Base-by-base conservation (phyloP, 2,888 invertebrate genomes). In the Halictus ligatus region DNA sequence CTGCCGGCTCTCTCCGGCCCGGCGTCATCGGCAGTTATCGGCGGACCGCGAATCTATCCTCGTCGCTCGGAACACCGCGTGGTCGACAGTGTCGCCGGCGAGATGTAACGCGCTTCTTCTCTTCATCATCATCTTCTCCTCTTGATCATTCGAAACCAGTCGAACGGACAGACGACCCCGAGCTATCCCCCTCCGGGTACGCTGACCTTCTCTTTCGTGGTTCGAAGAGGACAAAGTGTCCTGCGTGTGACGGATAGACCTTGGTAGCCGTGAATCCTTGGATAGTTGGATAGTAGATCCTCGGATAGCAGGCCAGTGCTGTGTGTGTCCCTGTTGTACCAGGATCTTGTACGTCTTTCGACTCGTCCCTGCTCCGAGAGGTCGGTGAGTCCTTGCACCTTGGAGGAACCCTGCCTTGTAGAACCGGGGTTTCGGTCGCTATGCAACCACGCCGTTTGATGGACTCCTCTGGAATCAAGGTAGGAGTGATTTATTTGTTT, bases 21-120 rank as follows among this genome's bases (percentile, higher is more conserved):
- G 82, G 89, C 89, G 88, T 87, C 91, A 74, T 88, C 92, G 93
- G 91, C 92, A 93, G 94, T 94, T 92, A 93, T 93, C 93, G 93
- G 93, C 91, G 91, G 92, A 91, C 93, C 93, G 90, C 88, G 88
- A 81, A 89, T 80, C 77, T 72, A 76, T 77, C 77, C 83, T 80
- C 91, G 89, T 89, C 86, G 82, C 25, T 72, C 54, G 79, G 80
- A 60, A 29, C n/a, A 72, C 72, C 69, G 50, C 50, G 86, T 35
- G 67, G 35, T 29, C 60, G 80, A 54, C 43, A 48, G 77, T 50
- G 73, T 78, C 54, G 67, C 87, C 81, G 88, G 84, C 78, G 88
- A 83, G 76, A 80, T 83, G 81, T 85, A 89, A 85, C 89, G 81
- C 64, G 64, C 64, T 64, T 29, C 25, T 29, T 54, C 54, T 6